These are phyloP conservation scores for Crossocerus cetratus DNA, from an alignment of 2,888 invertebrate genomes.

Conservation along the genomic window DNA sequence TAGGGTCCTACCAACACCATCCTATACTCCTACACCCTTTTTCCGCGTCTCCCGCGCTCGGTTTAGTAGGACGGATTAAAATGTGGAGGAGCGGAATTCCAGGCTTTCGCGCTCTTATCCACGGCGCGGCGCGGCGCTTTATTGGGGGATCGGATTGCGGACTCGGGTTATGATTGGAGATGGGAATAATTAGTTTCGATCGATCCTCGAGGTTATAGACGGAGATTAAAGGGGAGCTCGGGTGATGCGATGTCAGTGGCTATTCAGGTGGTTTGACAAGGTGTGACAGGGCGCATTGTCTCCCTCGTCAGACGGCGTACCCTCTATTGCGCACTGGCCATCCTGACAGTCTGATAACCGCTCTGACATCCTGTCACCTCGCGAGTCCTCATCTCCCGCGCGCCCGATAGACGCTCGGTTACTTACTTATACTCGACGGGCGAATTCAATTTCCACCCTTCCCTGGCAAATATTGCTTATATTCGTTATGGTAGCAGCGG, in stretches of 20 bases:
- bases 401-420: background rate
- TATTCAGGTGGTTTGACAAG: constrained; percentile 51
- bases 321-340: constrained; percentile 12
- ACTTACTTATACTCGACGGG: constrained; percentile 4
- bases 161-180: too few species aligned
- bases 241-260: constrained; percentile 24
- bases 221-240: too few species aligned
- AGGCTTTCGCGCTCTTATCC: too few species aligned
- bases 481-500: too few species aligned
- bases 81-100: background rate
- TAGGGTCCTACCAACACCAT: background rate
- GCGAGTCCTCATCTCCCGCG: background rate
- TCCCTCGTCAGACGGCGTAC: constrained; percentile 11
- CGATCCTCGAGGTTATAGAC: too few species aligned
- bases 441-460: background rate
- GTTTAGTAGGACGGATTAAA: background rate
- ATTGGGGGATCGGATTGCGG: too few species aligned
- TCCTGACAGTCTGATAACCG: constrained; percentile 43
- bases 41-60: background rate
- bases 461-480: background rate
- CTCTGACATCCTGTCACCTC: constrained; percentile 45
- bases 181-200: too few species aligned
- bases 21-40: background rate
- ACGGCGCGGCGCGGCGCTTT: too few species aligned
- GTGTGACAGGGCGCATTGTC: constrained; percentile 46